Evolutionary conservation across 2,113 vertebrate species (phyloP).

Genomic region (Trochalopteron elliotii): DNA sequence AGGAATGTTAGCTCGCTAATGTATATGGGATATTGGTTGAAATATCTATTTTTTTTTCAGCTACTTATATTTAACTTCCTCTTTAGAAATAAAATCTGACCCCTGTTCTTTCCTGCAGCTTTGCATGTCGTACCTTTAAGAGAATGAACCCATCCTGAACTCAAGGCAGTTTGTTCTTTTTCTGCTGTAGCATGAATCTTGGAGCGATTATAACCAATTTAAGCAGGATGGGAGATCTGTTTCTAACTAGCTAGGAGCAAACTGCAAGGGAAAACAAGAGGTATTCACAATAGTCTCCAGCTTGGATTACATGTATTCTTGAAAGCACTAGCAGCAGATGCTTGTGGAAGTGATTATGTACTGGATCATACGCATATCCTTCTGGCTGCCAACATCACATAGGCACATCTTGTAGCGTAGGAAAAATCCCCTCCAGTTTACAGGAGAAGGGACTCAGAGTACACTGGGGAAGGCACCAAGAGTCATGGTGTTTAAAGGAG

Average conservation of each 20-base stretch:
- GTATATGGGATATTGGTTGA: background rate
- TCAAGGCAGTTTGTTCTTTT: background rate
- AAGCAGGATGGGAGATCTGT: background rate
- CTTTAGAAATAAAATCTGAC: background rate
- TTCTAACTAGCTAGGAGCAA: slow-evolving; percentile 25
- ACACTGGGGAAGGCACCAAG: background rate
- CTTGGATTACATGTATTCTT: background rate
- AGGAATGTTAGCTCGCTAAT: background rate
- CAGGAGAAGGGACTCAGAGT: background rate
- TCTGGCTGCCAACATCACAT: background rate
- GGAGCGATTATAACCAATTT: slow-evolving; percentile 45
- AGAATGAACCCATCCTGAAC: slow-evolving; percentile 55
- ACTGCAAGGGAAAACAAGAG: background rate
- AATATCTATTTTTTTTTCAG: background rate
- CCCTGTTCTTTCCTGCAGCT: background rate
- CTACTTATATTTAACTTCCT: background rate
- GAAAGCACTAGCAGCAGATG: slow-evolving; percentile 16
- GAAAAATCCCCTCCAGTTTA: background rate
- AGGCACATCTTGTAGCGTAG: background rate
- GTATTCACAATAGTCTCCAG: background rate
- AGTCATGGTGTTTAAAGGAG: background rate
- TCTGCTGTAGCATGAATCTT: background rate
- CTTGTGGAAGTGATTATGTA: slow-evolving; percentile 22
- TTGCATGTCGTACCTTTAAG: slow-evolving; percentile 6
- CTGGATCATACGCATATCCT: background rate